A percentile compares a stretch with the other conserved stretches of the same genome.
These are phyloP conservation scores for Pollenia amentaria DNA, from an alignment of 2,888 invertebrate genomes.

Conservation along the genomic window DNA sequence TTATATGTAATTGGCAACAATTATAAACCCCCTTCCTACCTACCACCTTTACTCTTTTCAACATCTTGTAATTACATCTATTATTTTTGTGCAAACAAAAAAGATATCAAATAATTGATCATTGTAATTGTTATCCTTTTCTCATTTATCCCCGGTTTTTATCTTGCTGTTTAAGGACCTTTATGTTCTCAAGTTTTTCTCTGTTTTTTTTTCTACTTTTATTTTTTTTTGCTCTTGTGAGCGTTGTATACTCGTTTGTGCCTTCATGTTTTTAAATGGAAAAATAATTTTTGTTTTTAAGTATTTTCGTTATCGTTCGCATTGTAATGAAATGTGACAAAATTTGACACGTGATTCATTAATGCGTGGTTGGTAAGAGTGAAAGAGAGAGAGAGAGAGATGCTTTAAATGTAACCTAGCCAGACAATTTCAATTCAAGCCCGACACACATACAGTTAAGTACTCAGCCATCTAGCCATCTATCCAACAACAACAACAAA, in stretches of 20 bases:
- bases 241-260: not conserved
- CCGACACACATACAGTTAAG: slow-evolving; percentile 8
- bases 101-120: slow-evolving; percentile 53
- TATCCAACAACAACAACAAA: slow-evolving; percentile 8
- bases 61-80: slow-evolving; percentile 21
- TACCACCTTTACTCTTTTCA: not conserved
- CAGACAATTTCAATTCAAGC: not conserved
- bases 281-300: slow-evolving; percentile 33
- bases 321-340: slow-evolving; percentile 70
- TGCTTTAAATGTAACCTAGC: slow-evolving; percentile 39
- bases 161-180: not conserved
- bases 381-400: not conserved
- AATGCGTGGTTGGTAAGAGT: slow-evolving; percentile 51
- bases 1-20: not conserved
- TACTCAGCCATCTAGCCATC: not conserved
- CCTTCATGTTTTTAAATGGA: slow-evolving; percentile 11
- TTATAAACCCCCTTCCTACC: not conserved
- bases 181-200: not conserved
- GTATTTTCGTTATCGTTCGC: slow-evolving; percentile 51
- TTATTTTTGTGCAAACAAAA: not conserved
- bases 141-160: not conserved
- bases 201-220: not conserved
- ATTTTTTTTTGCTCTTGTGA: too few relatives aligned
- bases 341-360: slow-evolving; percentile 72
- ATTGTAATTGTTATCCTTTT: slow-evolving; percentile 21